Conservation (phyloP, 2,797 vertebrate genomes). For the Sebastes alutus region DNA sequence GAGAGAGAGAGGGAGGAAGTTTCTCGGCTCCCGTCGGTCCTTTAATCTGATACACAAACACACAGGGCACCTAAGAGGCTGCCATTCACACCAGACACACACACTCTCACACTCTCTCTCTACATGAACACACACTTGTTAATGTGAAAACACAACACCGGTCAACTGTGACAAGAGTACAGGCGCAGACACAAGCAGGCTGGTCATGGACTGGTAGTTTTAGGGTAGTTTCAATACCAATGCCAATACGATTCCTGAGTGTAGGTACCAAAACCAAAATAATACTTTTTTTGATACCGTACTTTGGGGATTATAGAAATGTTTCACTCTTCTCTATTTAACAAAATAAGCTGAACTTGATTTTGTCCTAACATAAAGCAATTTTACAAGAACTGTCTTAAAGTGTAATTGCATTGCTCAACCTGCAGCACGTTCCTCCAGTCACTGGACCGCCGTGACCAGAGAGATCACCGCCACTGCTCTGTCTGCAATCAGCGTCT, state of each 20-base stretch:
- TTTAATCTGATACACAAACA: conserved; percentile 78
- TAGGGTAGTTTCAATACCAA: no score
- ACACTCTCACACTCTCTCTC: not conserved
- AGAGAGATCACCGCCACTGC: no score
- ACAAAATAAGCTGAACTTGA: not conserved
- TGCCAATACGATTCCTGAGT: not conserved
- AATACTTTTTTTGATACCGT: not conserved
- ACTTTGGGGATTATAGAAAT: not conserved
- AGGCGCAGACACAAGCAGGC: not conserved
- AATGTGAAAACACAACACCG: conserved; percentile 37
- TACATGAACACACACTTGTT: conserved; percentile 18
- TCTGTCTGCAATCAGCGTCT: no score
- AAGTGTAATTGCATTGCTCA: no score
- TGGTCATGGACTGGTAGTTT: not conserved
- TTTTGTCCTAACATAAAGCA: not conserved
- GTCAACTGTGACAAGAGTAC: conserved; percentile 10
- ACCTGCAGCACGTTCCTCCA: no score
- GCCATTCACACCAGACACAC: conserved; percentile 57
- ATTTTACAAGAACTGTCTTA: no score
- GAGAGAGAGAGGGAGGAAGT: conserved; percentile 22
- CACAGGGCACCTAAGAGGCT: conserved; percentile 62
- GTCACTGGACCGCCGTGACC: no score
- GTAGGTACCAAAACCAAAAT: not conserved
- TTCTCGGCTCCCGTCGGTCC: conserved; percentile 48
- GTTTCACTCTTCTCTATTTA: not conserved